Conservation (phyloP, 2,888 invertebrate genomes). For the Machimus rusticus region DNA sequence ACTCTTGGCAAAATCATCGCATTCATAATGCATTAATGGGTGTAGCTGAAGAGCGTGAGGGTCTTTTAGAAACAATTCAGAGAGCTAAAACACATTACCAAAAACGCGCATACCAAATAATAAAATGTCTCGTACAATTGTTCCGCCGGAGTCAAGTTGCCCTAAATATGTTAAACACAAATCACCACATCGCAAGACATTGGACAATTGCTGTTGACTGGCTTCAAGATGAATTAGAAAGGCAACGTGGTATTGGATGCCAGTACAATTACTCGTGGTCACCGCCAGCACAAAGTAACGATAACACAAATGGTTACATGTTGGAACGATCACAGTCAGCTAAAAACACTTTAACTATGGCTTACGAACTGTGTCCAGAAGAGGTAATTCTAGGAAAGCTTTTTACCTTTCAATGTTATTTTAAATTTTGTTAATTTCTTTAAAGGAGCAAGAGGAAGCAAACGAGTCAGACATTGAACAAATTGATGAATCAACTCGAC, state of each 20-base stretch:
- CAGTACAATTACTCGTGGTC: constrained; percentile 92
- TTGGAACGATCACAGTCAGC: constrained; percentile 94
- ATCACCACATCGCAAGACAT: constrained; percentile 81
- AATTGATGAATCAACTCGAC: constrained; percentile 54
- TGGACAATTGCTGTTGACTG: constrained; percentile 92
- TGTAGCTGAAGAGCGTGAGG: constrained; percentile 84
- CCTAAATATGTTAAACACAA: constrained; percentile 78
- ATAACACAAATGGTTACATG: constrained; percentile 93
- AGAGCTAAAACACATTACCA: constrained; percentile 94
- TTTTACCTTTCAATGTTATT: background rate
- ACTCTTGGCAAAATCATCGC: constrained; percentile 95
- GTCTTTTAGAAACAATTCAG: constrained; percentile 90
- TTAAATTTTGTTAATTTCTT: constrained; percentile 29
- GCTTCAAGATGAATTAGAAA: constrained; percentile 93
- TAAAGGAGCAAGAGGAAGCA: constrained; percentile 61
- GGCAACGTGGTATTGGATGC: constrained; percentile 67
- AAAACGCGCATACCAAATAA: constrained; percentile 95
- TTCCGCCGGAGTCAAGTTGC: constrained; percentile 87
- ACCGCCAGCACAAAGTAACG: constrained; percentile 92
- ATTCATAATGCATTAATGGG: constrained; percentile 94
- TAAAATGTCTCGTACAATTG: constrained; percentile 91
- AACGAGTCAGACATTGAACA: constrained; percentile 62
- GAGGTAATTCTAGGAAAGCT: constrained; percentile 62
- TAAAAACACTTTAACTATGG: constrained; percentile 82
- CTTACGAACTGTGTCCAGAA: constrained; percentile 77